Conservation (phyloP, 2,797 vertebrate species). For the Naso thynnoides region DNA sequence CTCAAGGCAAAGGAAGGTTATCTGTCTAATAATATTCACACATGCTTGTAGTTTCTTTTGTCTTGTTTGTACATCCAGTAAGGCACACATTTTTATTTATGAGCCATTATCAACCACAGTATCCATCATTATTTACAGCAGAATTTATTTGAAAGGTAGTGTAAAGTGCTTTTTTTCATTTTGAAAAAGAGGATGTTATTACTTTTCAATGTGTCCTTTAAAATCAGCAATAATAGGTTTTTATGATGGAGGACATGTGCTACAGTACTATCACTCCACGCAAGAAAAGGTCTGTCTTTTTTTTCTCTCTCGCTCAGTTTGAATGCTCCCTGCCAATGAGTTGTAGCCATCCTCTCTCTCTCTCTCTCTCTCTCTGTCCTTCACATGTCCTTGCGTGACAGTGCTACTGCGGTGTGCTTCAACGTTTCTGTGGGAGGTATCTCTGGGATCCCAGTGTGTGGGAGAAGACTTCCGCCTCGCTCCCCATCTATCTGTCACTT, state of each 20-base stretch:
- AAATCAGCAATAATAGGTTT: conserved; percentile 29
- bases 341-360: conserved; percentile 30
- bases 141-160: conserved; percentile 21
- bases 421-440: conserved; percentile 68
- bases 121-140: neutral
- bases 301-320: conserved; percentile 11
- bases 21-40: neutral
- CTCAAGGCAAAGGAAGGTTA: neutral
- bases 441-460: conserved; percentile 70
- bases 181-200: conserved; percentile 18
- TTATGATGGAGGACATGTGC: conserved; percentile 25
- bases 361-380: conserved; percentile 61
- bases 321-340: conserved; percentile 32
- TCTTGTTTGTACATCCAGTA: conserved; percentile 2
- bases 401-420: conserved; percentile 66
- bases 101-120: conserved; percentile 14
- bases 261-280: conserved; percentile 13
- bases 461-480: conserved; percentile 70
- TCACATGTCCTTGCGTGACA: conserved; percentile 81
- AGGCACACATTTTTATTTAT: conserved; percentile 10
- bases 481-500: conserved; percentile 72
- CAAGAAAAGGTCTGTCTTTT: conserved; percentile 20
- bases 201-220: conserved; percentile 49
- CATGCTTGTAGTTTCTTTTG: neutral
- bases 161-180: conserved; percentile 22